Conservation (phyloP, 1,140 invertebrate genomes). For the Lanistes nyassanus region DNA sequence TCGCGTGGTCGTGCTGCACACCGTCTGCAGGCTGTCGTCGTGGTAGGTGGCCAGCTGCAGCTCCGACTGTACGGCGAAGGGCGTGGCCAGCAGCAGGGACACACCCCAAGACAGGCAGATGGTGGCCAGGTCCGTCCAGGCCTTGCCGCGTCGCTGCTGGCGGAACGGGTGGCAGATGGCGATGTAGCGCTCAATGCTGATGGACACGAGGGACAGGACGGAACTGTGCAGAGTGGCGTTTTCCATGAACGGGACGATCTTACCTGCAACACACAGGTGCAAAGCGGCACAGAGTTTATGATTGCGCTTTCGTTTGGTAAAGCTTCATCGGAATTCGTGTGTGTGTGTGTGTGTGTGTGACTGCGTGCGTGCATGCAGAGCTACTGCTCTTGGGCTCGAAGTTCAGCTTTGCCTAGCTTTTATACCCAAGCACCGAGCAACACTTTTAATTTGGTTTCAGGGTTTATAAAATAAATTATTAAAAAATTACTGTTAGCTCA, state of each 20-base stretch:
- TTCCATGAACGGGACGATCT: constrained; percentile 51
- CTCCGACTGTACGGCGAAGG: constrained; percentile 45
- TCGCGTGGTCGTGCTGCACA: constrained; percentile 38
- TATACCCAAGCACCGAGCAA: too few relatives aligned
- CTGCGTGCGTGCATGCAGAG: neutral
- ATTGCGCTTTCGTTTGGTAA: too few relatives aligned
- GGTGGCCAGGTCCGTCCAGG: constrained; percentile 16
- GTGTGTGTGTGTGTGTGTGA: constrained; percentile 10
- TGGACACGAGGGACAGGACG: constrained; percentile 47
- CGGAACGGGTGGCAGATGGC: constrained; percentile 50
- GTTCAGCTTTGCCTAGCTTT: too few relatives aligned
- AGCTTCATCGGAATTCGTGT: too few relatives aligned
- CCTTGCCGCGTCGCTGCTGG: constrained; percentile 22
- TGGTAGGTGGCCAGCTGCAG: constrained; percentile 29
- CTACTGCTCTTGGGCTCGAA: too few relatives aligned
- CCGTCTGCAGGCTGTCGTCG: constrained; percentile 37
- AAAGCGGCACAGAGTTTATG: too few relatives aligned
- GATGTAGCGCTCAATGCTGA: constrained; percentile 52
- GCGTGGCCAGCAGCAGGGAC: constrained; percentile 35
- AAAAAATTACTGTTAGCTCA: too few relatives aligned
- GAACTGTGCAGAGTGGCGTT: constrained; percentile 49
- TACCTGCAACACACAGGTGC: constrained; percentile 37
- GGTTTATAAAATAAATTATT: too few relatives aligned
- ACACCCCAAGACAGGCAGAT: constrained; percentile 41
- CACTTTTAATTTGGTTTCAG: too few relatives aligned